phyloP scores from a whole-genome alignment of 2,113 vertebrate species.

The Ranitomeya imitator region DNA sequence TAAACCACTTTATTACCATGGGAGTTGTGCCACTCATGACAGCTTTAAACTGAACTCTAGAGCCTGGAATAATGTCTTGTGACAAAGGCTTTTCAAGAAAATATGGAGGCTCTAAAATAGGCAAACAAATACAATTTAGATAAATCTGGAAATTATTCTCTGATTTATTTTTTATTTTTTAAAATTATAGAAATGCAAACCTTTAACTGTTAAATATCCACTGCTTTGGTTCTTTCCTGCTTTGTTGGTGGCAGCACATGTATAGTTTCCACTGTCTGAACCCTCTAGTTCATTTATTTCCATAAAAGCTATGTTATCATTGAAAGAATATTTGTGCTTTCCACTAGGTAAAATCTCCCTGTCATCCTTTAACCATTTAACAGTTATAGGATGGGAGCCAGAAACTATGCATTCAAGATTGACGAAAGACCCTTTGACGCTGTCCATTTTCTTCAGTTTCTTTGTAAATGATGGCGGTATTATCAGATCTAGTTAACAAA shows the following conservation, averaged over 20 bases:
- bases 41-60: constrained; percentile 87
- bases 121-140: constrained; percentile 58
- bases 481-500: constrained; percentile 86
- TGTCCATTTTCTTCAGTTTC: constrained; percentile 91
- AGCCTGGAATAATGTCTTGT: constrained; percentile 85
- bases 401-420: constrained; percentile 94
- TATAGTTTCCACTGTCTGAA: constrained; percentile 87
- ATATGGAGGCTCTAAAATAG: constrained; percentile 83
- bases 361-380: constrained; percentile 93
- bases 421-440: constrained; percentile 92
- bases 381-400: constrained; percentile 90
- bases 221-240: constrained; percentile 92
- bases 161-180: not conserved
- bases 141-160: not conserved
- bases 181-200: constrained; percentile 72
- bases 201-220: constrained; percentile 90
- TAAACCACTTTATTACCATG: constrained; percentile 93
- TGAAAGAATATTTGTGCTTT: constrained; percentile 93
- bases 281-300: constrained; percentile 90
- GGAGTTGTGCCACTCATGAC: constrained; percentile 87
- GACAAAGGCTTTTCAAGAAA: constrained; percentile 91
- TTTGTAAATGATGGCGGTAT: constrained; percentile 95
- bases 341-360: constrained; percentile 83
- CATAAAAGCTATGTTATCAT: constrained; percentile 93
- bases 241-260: constrained; percentile 90